A percentile compares a stretch with the other conserved stretches of the same genome.
phyloP scores from a whole-genome alignment of 1,140 invertebrate species.

The Zaprionus taronus region DNA sequence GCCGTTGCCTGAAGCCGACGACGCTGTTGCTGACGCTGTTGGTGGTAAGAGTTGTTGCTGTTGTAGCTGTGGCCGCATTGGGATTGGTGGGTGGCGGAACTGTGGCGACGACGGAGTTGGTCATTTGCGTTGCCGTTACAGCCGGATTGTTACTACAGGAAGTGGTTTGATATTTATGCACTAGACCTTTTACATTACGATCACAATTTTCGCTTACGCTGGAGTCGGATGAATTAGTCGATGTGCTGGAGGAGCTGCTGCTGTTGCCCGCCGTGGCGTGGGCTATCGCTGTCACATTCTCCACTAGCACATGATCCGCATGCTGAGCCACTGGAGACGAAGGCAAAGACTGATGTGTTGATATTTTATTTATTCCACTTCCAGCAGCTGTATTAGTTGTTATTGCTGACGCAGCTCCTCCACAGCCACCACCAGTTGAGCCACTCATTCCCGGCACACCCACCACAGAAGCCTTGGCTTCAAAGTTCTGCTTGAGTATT shows the following conservation, averaged over 20 bases:
- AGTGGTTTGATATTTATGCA: conserved; percentile 89
- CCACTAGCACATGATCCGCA: conserved; percentile 63
- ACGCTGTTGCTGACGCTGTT: conserved; percentile 32
- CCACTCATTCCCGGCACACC: conserved; percentile 40
- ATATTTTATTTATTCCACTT: conserved; percentile 36
- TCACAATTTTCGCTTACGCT: conserved; percentile 85
- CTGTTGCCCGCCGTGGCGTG: conserved; percentile 14
- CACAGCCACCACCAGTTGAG: neutral
- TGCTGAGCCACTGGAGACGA: conserved; percentile 83
- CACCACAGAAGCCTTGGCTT: conserved; percentile 88
- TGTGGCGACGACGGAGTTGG: conserved; percentile 32
- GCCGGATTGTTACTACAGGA: conserved; percentile 68
- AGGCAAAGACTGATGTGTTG: conserved; percentile 80
- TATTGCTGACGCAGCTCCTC: neutral
- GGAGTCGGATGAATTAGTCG: conserved; percentile 72
- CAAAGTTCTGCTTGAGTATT: conserved; percentile 94
- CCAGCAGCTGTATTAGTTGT: conserved; percentile 2
- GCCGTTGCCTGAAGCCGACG: conserved; percentile 83
- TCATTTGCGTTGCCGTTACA: conserved; percentile 35
- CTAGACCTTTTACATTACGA: conserved; percentile 89
- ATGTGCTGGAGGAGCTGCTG: conserved; percentile 72
- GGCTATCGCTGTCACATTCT: conserved; percentile 13
- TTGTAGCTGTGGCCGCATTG: conserved; percentile 29
- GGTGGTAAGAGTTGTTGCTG: conserved; percentile 22
- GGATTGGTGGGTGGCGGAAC: conserved; percentile 50